Conservation (phyloP, 2,888 invertebrate genomes). For the Philereme vetulata region DNA sequence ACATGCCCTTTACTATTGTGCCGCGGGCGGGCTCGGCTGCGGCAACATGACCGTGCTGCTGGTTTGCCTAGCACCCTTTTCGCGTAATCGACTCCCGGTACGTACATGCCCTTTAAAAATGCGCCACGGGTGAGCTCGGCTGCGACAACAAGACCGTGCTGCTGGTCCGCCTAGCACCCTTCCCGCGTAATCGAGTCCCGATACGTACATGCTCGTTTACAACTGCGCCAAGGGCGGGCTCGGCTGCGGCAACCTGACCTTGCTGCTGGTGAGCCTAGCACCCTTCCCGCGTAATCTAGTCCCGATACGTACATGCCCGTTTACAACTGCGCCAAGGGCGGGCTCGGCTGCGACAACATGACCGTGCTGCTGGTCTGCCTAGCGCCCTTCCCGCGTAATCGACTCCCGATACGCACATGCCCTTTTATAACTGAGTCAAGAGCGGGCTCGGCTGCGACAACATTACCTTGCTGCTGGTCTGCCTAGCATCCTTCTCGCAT, state of each 20-base stretch:
- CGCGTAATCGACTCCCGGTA: slow-evolving; percentile 54
- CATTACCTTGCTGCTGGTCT: slow-evolving; percentile 97
- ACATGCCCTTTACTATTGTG: slow-evolving; percentile 94
- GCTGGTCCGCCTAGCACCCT: slow-evolving; percentile 88
- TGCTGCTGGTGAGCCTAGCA: slow-evolving; percentile 91
- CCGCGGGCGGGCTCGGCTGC: slow-evolving; percentile 98
- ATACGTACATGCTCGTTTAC: too few relatives aligned
- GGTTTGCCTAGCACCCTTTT: slow-evolving; percentile 87
- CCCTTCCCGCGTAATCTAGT: slow-evolving; percentile 64
- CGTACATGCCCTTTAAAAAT: too few relatives aligned
- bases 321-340: slow-evolving; percentile 98
- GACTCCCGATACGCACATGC: slow-evolving; percentile 54
- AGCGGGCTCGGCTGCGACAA: slow-evolving; percentile 99
- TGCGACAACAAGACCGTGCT: slow-evolving; percentile 99
- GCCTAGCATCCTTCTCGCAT: slow-evolving; percentile 83
- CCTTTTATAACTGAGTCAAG: slow-evolving; percentile 97
- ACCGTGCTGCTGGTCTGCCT: slow-evolving; percentile 96
- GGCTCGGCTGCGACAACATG: slow-evolving; percentile 99
- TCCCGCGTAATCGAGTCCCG: slow-evolving; percentile 58
- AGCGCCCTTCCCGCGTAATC: slow-evolving; percentile 64
- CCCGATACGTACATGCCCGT: slow-evolving; percentile 51
- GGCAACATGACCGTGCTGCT: slow-evolving; percentile 99
- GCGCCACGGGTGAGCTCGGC: slow-evolving; percentile 97
- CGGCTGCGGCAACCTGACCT: slow-evolving; percentile 99
- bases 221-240: slow-evolving; percentile 98